Base-by-base conservation (phyloP, 2,888 invertebrate genomes). In the Rhagonycha lutea region DNA sequence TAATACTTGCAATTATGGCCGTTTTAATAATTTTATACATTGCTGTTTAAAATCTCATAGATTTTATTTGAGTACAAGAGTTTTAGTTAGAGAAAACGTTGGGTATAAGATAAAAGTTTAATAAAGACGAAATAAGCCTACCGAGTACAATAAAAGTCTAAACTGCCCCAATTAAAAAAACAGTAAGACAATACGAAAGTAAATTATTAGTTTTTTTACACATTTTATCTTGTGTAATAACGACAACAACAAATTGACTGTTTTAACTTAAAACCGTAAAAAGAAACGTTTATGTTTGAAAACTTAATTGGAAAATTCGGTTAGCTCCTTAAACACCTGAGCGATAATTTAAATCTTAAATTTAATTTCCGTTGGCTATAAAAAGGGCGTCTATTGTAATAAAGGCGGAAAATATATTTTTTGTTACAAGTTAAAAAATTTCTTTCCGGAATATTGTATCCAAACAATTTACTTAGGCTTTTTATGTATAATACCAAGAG, bases 341-440 rank as follows among this genome's bases (percentile, higher is more conserved):
- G 63, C 18, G 18, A 26, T 26, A 65, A 65, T 65, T 65, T 24
- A 23, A 18, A 24, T 24, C 26, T 26, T 73, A 78, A 75, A 75
- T 78, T 78, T 78, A 75, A 78, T 78, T 78, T 78, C 75, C 75
- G 77, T 70, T 70, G 26, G 72, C 61, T 78, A 78, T 78, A 60
- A 76, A 76, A 67, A 47, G 73, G 29, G 63, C 61, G 68, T 61
- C 70, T 28, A 32, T 62, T 72, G 72, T 72, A 73, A 77, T 72
- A 72, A 72, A 69, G 69, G 69, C 26, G 68, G 63, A 76, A 68
- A 69, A 32, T 47, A 61, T 69, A 60, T 72, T 72, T 74, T 74
- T 69, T 69, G 18, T 74, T 65, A 72, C 70, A 28, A 29, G 61
- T 73, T 61, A 72, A 70, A 70, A 70, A 61, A 73, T 73, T 76